Percentiles rank a stretch among this genome's conserved stretches.
phyloP scores from a whole-genome alignment of 1,140 invertebrate species.

The Mactra quadrangularis region DNA sequence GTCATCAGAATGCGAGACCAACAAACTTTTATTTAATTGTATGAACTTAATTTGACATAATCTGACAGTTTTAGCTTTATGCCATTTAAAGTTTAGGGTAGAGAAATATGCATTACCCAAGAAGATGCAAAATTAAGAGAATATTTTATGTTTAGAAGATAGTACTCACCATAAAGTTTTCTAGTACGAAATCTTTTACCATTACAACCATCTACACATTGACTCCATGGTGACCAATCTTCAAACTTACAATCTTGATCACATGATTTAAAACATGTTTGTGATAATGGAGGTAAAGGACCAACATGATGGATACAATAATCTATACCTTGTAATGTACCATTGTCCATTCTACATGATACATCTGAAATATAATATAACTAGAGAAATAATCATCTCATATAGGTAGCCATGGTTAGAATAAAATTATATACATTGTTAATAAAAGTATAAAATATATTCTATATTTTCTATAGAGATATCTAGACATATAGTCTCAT shows the following conservation, averaged over 20 bases:
- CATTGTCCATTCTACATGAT: slow-evolving; percentile 66
- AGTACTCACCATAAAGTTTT: slow-evolving; percentile 39
- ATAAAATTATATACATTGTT: background rate
- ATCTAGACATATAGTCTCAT: background rate
- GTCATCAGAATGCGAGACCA: too few relatives aligned
- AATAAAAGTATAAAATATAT: background rate
- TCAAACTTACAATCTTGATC: slow-evolving; percentile 88
- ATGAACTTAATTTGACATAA: too few relatives aligned
- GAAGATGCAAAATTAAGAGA: too few relatives aligned
- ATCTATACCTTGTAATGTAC: slow-evolving; percentile 52
- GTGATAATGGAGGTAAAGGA: slow-evolving; percentile 63
- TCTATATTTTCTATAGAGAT: background rate
- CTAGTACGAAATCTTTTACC: slow-evolving; percentile 75
- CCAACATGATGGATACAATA: slow-evolving; percentile 70
- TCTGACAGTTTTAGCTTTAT: too few relatives aligned
- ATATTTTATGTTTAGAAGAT: too few relatives aligned
- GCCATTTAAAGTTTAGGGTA: too few relatives aligned
- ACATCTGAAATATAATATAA: slow-evolving; percentile 64
- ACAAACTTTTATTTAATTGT: too few relatives aligned
- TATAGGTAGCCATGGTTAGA: background rate
- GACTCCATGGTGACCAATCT: slow-evolving; percentile 87
- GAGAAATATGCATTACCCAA: too few relatives aligned
- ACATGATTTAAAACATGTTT: slow-evolving; percentile 86
- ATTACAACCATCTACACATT: slow-evolving; percentile 86
- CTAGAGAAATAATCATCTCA: background rate